Conservation (phyloP, 2,888 invertebrate species). For the Amaurobius ferox region DNA sequence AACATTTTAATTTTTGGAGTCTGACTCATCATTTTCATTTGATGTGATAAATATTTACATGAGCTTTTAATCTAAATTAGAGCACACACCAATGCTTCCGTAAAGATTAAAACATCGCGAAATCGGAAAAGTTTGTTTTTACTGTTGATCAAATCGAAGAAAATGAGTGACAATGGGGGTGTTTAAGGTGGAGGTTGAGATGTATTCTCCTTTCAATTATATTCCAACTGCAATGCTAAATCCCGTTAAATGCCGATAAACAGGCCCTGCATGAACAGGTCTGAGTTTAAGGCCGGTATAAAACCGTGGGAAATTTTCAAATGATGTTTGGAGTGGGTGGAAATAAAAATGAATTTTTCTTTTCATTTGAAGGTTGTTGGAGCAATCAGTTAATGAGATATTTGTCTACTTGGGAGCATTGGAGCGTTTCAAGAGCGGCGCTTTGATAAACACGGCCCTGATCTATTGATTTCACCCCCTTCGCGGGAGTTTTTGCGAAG, state of each 20-base stretch:
- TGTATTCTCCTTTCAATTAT: slow-evolving; percentile 4
- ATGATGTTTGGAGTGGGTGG: slow-evolving; percentile 26
- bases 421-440: slow-evolving; percentile 30
- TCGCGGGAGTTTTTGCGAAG: slow-evolving; percentile 33
- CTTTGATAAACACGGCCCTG: slow-evolving; percentile 64
- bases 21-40: background rate
- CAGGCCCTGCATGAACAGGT: background rate
- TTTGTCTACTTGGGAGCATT: slow-evolving; percentile 61
- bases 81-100: background rate
- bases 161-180: slow-evolving; percentile 26
- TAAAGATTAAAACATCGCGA: background rate
- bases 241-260: slow-evolving; percentile 35
- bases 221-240: slow-evolving; percentile 19
- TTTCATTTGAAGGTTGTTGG: slow-evolving; percentile 30
- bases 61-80: slow-evolving; percentile 3
- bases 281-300: slow-evolving; percentile 53
- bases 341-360: slow-evolving; percentile 32
- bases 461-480: slow-evolving; percentile 56
- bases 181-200: background rate
- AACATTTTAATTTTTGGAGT: no score
- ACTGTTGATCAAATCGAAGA: slow-evolving; percentile 14
- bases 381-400: slow-evolving; percentile 68
- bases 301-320: slow-evolving; percentile 62
- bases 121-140: background rate
- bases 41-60: background rate